Base-by-base conservation (phyloP, 1,140 invertebrate genomes). In the Cataglyphis hispanica region DNA sequence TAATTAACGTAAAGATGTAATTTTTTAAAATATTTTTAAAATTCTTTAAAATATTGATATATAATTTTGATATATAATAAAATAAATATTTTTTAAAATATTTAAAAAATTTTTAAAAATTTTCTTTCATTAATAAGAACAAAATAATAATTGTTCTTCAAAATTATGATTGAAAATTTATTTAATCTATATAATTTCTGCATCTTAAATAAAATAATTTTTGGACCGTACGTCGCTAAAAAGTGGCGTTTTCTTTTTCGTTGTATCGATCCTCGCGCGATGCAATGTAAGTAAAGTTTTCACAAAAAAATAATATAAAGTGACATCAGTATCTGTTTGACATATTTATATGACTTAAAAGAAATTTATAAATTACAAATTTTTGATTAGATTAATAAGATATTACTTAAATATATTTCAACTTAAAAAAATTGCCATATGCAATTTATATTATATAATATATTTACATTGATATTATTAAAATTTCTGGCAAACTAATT, bases 241-340 rank as follows among this genome's bases (percentile, higher is more conserved):
- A 70, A 60, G 25, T 83, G 78, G 78, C 67, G 78, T 74, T 83
- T 60, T 58, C 19, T 43, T n/a, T 53, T 84, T 84, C 81, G 81
- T 84, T 84, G 81, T 77, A 84, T 84, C 60, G 72, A 77, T 64
- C 11, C 43, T 84, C 60, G 58, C 74, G 43, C 16, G 43, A 77
- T 77, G 60, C 34, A 83, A 83, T 53, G 25, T 81, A 70, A 60
- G 25, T 72, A 60, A 25, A 70, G 40, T 56, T 58, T 43, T 34
- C 6, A 40, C n/a, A 3, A 53, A 70, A 40, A 69, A 56, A 43
- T 56, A 27, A 69, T 19, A 37, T n/a, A 69, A 37, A 53, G 2
- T 46, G 7, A 13, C 37, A n/a, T 25, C 19, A n/a, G n/a, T 76
- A 46, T n/a, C 31, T 67, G 46, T 0, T 8, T 31, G 43, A 56